These are phyloP conservation scores for Tringa solitaria DNA, from an alignment of 2,113 vertebrate species.

Conservation along the genomic window DNA sequence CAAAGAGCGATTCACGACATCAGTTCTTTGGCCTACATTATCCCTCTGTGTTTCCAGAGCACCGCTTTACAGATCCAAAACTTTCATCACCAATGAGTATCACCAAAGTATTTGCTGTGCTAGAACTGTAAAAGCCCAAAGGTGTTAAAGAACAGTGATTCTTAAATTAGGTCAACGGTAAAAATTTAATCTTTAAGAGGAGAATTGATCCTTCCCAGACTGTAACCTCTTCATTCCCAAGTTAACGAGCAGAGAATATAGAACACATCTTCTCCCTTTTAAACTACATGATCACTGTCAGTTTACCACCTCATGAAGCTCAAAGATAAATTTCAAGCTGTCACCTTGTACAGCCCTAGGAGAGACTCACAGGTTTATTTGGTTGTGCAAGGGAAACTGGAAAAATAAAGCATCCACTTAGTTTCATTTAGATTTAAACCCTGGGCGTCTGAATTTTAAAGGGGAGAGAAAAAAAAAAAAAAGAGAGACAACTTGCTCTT, in stretches of 20 bases:
- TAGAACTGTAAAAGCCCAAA: background rate
- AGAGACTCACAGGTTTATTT: background rate
- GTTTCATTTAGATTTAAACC: background rate
- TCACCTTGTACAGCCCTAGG: background rate
- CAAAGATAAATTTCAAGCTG: background rate
- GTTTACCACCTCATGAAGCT: background rate
- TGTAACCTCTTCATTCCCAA: background rate
- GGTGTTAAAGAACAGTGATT: background rate
- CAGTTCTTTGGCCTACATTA: background rate
- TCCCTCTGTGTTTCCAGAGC: background rate
- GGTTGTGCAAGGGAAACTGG: background rate
- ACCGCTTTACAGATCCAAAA: background rate
- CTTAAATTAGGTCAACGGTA: background rate
- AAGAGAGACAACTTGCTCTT: background rate
- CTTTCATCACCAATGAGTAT: background rate
- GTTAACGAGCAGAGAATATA: background rate
- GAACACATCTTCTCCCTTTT: background rate
- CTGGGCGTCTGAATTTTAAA: background rate
- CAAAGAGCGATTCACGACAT: background rate
- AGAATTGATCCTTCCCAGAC: background rate
- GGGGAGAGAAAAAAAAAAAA: accelerated
- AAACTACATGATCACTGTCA: background rate
- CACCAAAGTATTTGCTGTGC: background rate
- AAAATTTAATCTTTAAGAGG: background rate
- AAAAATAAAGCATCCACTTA: background rate